Base-by-base conservation (phyloP, 2,113 vertebrate genomes). In the Burhinus oedicnemus region DNA sequence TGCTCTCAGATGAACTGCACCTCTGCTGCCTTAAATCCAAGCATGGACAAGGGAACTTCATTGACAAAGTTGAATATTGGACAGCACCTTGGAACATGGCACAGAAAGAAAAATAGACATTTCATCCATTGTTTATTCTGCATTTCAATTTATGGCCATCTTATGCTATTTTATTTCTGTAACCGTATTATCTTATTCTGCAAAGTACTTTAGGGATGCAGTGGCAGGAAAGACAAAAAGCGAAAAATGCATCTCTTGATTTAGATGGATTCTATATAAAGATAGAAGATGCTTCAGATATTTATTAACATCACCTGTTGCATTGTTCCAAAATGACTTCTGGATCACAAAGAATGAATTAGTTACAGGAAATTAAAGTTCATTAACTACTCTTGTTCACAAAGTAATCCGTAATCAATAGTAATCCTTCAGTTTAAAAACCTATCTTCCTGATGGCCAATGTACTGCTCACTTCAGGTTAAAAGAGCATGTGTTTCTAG, bases 291-390 rank as follows among this genome's bases (percentile, higher is more conserved):
- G 26, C 17, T 75, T 78, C 26, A 65, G 26, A 21, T 91, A 84
- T 62, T 93, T 89, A 71, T 79, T 68, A 69, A 21, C 11, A 61
- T 90, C 57, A 80, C 58, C 38, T 76, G 19, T 83, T 74, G 16
- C 45, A 49, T 47, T 90, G 76, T 78, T 90, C 32, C 47, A 81
- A 87, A 81, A 85, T 86, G 49, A 86, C 57, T 86, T 97, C 69
- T 47, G 55, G 42, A 78, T 83, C 64, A 21, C 72, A 66, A 86
- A 64, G 32, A 88, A 77, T 45, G 14, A 93, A 89, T 92, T 87
- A 93, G 88, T 70, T 92, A 62, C n/a, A 86, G 75, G 83, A 93
- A 90, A 94, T 86, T 83, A 81, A 58, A 81, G 26, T 70, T 90
- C 55, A 90, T 92, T 78, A 93, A 78, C 64, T 40, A 75, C 27